Evolutionary conservation across 2,113 vertebrate species (phyloP), one percentile per base, ranked within the genome.

Genomic region (Heterocephalus glaber): DNA sequence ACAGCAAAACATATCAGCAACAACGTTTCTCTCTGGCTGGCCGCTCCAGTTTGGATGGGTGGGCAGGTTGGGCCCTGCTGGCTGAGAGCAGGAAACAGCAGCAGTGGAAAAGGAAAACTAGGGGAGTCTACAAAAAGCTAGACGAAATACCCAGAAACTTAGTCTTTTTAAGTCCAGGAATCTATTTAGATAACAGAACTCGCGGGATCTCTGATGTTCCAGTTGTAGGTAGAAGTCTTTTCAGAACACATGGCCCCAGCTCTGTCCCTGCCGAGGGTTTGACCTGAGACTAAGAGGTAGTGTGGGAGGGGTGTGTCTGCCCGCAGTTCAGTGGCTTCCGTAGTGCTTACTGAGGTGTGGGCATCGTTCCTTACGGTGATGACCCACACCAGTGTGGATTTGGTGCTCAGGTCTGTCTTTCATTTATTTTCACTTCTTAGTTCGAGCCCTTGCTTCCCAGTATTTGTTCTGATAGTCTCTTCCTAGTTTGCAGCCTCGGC

Each of bases 351-450:
- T 30, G 52, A 90, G 44, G 38, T 86, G 63, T 49, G 20, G 24
- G 10, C 77, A 49, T 85, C 70, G 56, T 41, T 93, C 83, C 44
- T 44, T 24, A 41, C n/a, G 4, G 22, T 61, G 60, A 10, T 24
- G 60, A 26, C 35, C 60, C 68, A 92, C 92, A 79, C 33, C n/a
- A 61, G 35, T 38, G 11, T 89, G 65, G 44, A 44, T 65, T 91
- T 86, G 24, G 41, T 89, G 54, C 16, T 72, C 26, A 6, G 0
- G 65, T 86, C 65, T 91, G 65, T 47, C 90, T 92, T 95, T 89
- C 56, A 92, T 80, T 95, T 92, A 77, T 94, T 84, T 94, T 28
- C 33, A 28, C 93, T 81, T 85, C 79, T 92, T 87, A 13, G 90
- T 95, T 89, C 92, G 28, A 91, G n/a, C 65, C 80, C 19, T 65